phyloP scores from a whole-genome alignment of 2,888 invertebrate genomes.

The Lithophane ornitopus region DNA sequence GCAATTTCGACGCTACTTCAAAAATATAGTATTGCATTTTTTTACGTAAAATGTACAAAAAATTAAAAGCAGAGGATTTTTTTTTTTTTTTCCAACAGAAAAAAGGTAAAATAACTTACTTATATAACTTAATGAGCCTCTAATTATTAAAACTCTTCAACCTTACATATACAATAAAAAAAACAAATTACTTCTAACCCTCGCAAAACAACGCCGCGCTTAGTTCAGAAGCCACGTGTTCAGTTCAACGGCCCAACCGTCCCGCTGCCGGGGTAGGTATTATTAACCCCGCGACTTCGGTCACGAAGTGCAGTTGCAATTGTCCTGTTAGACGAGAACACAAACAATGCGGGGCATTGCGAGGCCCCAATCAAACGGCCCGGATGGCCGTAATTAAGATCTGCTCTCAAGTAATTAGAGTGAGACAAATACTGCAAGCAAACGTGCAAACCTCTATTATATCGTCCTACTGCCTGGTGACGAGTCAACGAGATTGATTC shows the following conservation, averaged over 20 bases:
- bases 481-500: conserved; percentile 50
- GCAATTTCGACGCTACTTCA: neutral
- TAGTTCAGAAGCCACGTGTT: conserved; percentile 41
- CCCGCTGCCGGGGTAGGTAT: conserved; percentile 63
- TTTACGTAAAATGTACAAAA: neutral
- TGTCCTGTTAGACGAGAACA: conserved; percentile 79
- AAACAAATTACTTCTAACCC: conserved; percentile 6
- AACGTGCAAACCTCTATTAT: conserved; percentile 67
- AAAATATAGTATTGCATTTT: neutral
- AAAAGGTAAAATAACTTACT: neutral
- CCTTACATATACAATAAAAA: conserved; percentile 4
- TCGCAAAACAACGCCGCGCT: conserved; percentile 19
- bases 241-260: conserved; percentile 59
- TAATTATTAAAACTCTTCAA: neutral
- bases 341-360: conserved; percentile 87
- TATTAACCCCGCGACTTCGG: conserved; percentile 69
- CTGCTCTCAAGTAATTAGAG: conserved; percentile 82
- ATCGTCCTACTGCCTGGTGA: conserved; percentile 35
- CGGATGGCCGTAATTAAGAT: conserved; percentile 88
- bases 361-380: conserved; percentile 82
- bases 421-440: conserved; percentile 75
- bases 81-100: neutral
- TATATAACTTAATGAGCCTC: neutral
- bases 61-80: too few relatives aligned
- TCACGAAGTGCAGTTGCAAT: conserved; percentile 82